Evolutionary conservation across 2,797 vertebrate genomes (phyloP), one percentile per base, ranked within the genome.

Genomic region (Poeciliopsis infans): DNA sequence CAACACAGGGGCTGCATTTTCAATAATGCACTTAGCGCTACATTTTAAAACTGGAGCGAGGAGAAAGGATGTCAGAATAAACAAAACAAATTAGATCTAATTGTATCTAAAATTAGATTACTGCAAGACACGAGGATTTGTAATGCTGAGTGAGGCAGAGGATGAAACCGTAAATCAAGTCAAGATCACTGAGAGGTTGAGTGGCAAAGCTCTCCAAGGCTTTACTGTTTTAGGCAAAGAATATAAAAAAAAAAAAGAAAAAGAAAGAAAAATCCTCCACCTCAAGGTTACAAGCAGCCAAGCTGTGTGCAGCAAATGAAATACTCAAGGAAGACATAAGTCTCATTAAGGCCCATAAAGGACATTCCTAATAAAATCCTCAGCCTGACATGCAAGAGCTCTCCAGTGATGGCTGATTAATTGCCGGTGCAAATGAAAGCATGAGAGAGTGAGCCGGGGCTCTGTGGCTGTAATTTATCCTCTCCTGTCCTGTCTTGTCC

Each of bases 321-420:
- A 95, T 93, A 93, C 95, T 95, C 94, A 95, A 94, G 92, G 93
- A 95, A 95, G 94, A 95, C 95, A 95, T 94, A 95, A 95, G 95
- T 95, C 94, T 95, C 95, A 96, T 96, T 96, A 95, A 95, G 91
- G 88, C 92, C 91, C 92, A 95, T 94, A 95, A 95, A 96, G 95
- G 95, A 95, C 94, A 95, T 92, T 93, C 92, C 95, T 95, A 94
- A 95, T 96, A 96, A 96, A 95, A 95, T 94, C 93, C 94, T 93
- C 92, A 84, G 91, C 91, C 93, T 94, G 95, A 95, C 95, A 94
- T 94, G 91, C 90, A 88, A 92, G 91, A 92, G 90, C 93, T 96
- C 95, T 95, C 92, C 90, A 89, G 95, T 96, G 96, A 96, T 95
- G 94, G 93, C 94, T 95, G 95, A 96, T 96, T 95, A 96, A 96